Conservation (phyloP, 1,140 invertebrate genomes). For the Cydia fagiglandana region DNA sequence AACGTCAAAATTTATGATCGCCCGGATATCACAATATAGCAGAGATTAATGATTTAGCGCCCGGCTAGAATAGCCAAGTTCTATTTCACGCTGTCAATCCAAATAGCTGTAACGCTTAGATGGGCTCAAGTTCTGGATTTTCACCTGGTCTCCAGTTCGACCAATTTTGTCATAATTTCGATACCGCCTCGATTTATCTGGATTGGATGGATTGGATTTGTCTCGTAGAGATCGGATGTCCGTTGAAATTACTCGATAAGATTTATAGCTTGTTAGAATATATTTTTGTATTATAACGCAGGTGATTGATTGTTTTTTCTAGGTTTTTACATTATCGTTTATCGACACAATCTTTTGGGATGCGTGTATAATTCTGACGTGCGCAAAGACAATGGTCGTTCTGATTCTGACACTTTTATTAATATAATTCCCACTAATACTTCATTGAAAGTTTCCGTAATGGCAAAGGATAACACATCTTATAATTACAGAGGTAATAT, state of each 20-base stretch:
- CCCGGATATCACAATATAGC: slow-evolving; percentile 12
- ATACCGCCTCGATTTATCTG: slow-evolving; percentile 48
- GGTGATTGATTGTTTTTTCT: not conserved
- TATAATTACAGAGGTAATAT: not conserved
- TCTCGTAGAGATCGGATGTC: slow-evolving; percentile 40
- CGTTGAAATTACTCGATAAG: slow-evolving; percentile 33
- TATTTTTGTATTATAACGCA: not conserved
- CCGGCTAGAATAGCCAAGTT: slow-evolving; percentile 29
- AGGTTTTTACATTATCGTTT: not conserved
- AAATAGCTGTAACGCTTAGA: slow-evolving; percentile 32
- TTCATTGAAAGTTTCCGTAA: not conserved
- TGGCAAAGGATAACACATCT: not conserved
- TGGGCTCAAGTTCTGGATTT: slow-evolving; percentile 45
- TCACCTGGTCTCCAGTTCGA: slow-evolving; percentile 39
- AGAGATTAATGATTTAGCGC: slow-evolving; percentile 27
- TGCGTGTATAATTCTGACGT: not conserved
- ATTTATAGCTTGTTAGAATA: slow-evolving; percentile 18
- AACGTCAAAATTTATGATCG: slow-evolving; percentile 28
- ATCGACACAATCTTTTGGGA: not conserved
- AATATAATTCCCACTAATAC: not conserved
- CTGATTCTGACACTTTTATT: not conserved
- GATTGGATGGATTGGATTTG: too few relatives aligned
- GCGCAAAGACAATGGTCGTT: not conserved
- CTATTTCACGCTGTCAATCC: slow-evolving; percentile 58
- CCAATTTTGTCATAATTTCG: slow-evolving; percentile 48